phyloP scores from a whole-genome alignment of 2,888 invertebrate species.

The Phlogophora meticulosa region DNA sequence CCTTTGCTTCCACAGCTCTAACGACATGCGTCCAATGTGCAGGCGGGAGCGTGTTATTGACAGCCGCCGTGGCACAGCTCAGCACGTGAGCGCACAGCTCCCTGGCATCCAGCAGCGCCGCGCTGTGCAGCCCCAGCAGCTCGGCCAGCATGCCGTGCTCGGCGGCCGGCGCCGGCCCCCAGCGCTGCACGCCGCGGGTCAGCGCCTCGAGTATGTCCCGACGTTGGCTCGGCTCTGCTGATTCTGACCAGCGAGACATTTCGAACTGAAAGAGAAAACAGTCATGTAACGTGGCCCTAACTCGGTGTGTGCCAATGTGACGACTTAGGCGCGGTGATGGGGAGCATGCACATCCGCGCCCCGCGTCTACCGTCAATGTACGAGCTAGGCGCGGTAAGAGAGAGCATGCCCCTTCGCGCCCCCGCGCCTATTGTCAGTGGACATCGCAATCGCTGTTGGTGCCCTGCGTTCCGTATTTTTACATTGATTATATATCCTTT shows the following conservation, averaged over 20 bases:
- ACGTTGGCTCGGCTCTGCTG: constrained; percentile 65
- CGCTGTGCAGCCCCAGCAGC: constrained; percentile 79
- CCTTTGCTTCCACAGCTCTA: constrained; percentile 64
- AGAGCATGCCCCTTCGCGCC: too few relatives aligned
- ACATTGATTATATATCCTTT: too few relatives aligned
- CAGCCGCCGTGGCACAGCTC: constrained; percentile 63
- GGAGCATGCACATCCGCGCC: too few relatives aligned
- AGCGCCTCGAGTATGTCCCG: constrained; percentile 73
- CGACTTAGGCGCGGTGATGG: too few relatives aligned
- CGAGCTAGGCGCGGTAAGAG: too few relatives aligned
- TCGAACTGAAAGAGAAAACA: constrained; percentile 55
- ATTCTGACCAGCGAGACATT: constrained; percentile 71
- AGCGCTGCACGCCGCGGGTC: constrained; percentile 67
- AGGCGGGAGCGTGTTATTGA: constrained; percentile 68
- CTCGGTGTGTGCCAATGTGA: too few relatives aligned
- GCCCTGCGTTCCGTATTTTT: too few relatives aligned
- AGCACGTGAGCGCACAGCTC: constrained; percentile 69
- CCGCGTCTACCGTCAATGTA: too few relatives aligned
- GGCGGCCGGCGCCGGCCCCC: constrained; percentile 66
- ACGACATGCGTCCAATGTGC: constrained; percentile 70
- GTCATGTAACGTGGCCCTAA: not conserved
- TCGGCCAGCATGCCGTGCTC: constrained; percentile 77
- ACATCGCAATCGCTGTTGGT: too few relatives aligned
- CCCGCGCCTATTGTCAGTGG: too few relatives aligned
- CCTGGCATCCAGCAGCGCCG: constrained; percentile 62